Conservation (phyloP, 2,113 vertebrate genomes). For the Coptodon rendalli region DNA sequence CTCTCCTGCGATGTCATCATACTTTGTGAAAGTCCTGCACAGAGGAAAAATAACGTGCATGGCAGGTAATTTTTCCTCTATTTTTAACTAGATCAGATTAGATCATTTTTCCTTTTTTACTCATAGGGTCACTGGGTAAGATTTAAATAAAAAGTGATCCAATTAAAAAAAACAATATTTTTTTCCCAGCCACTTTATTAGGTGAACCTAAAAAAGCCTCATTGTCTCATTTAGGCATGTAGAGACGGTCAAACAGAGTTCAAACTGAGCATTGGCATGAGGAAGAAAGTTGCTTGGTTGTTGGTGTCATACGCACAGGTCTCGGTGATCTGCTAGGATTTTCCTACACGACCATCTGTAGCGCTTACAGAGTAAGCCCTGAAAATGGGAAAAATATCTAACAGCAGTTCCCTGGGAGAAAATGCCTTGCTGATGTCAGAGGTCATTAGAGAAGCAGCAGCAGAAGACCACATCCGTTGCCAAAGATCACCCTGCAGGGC, state of each 20-base stretch:
- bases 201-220: neutral
- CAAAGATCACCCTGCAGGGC: neutral
- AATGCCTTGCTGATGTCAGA: neutral
- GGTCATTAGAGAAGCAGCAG: neutral
- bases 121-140: neutral
- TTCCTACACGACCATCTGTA: neutral
- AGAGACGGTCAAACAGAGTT: neutral
- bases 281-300: neutral
- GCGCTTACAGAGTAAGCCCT: neutral
- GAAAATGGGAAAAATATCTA: neutral
- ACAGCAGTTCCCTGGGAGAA: neutral
- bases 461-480: neutral
- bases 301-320: neutral
- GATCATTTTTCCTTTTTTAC: neutral
- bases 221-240: neutral
- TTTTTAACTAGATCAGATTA: neutral
- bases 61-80: neutral
- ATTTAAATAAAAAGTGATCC: neutral
- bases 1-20: neutral
- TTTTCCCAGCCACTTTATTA: neutral
- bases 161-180: neutral
- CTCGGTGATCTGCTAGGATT: neutral
- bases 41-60: neutral
- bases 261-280: neutral
- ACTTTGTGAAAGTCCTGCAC: neutral